A percentile compares a stretch with the other conserved stretches of the same genome.
phyloP scores from a whole-genome alignment of 2,797 vertebrate species.

The Lacerta viridis region DNA sequence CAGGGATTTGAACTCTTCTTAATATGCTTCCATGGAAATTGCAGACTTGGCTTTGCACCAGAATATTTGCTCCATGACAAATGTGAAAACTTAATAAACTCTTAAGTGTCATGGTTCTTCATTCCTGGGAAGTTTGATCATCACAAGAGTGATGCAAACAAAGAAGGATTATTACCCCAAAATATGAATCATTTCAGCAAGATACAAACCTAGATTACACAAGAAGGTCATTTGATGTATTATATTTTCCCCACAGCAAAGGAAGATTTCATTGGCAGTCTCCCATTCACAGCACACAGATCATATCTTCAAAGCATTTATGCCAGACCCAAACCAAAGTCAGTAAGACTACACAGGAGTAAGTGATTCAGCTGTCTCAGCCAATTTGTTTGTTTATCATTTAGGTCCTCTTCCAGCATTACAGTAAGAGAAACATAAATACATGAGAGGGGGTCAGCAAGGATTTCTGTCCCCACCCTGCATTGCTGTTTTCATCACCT shows the following conservation, averaged over 20 bases:
- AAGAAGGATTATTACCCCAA: constrained; percentile 69
- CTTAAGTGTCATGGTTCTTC: constrained; percentile 63
- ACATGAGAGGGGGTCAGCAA: neutral
- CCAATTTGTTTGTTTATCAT: neutral
- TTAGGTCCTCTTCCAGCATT: too few relatives aligned
- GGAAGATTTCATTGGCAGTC: constrained; percentile 17
- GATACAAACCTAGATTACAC: neutral
- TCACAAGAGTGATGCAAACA: constrained; percentile 74
- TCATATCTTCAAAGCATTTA: constrained; percentile 9
- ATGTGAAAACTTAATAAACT: constrained; percentile 71
- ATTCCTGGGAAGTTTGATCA: constrained; percentile 80
- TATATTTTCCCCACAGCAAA: constrained; percentile 2
- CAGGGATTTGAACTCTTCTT: constrained; percentile 53
- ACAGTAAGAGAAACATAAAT: neutral
- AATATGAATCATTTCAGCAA: constrained; percentile 61
- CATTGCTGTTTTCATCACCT: neutral
- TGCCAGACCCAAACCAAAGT: neutral
- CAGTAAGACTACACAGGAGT: neutral
- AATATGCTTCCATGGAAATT: constrained; percentile 69
- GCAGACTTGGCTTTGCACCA: constrained; percentile 76
- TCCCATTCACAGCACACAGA: constrained; percentile 3
- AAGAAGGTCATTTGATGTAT: constrained; percentile 31
- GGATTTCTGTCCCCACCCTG: neutral
- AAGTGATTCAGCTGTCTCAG: neutral
- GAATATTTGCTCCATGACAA: constrained; percentile 73